These are phyloP conservation scores for Luscinia luscinia DNA, from an alignment of 2,797 vertebrate genomes.

Conservation along the genomic window DNA sequence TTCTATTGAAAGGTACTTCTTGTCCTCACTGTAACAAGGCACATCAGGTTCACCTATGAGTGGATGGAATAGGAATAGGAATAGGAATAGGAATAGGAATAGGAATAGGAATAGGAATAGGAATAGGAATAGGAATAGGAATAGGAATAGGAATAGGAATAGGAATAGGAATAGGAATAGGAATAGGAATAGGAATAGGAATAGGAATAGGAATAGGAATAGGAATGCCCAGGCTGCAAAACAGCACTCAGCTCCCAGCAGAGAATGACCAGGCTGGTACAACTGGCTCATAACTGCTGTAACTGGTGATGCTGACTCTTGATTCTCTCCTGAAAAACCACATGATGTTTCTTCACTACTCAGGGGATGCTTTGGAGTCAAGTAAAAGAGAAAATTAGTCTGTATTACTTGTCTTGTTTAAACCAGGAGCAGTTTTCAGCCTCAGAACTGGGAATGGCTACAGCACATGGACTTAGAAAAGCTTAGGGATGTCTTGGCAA, in stretches of 20 bases:
- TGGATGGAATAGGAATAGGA: background rate
- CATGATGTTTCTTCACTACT: background rate
- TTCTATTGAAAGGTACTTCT: background rate
- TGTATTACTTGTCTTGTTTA: background rate
- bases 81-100: no score
- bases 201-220: background rate
- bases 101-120: no score
- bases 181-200: background rate
- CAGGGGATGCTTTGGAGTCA: background rate
- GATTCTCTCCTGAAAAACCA: background rate
- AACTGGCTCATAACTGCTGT: rapidly evolving
- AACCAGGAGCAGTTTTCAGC: background rate
- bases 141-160: no score
- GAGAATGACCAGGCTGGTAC: background rate
- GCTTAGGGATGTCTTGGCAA: background rate
- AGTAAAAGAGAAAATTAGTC: background rate
- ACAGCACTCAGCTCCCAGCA: background rate
- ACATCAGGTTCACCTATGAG: background rate
- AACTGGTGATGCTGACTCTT: background rate
- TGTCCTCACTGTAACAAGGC: background rate
- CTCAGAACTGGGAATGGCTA: background rate
- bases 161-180: no score
- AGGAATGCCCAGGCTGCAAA: background rate
- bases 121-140: no score
- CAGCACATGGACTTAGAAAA: background rate